Conservation (phyloP, 2,888 invertebrate genomes). For the Clistopyga incitator region DNA sequence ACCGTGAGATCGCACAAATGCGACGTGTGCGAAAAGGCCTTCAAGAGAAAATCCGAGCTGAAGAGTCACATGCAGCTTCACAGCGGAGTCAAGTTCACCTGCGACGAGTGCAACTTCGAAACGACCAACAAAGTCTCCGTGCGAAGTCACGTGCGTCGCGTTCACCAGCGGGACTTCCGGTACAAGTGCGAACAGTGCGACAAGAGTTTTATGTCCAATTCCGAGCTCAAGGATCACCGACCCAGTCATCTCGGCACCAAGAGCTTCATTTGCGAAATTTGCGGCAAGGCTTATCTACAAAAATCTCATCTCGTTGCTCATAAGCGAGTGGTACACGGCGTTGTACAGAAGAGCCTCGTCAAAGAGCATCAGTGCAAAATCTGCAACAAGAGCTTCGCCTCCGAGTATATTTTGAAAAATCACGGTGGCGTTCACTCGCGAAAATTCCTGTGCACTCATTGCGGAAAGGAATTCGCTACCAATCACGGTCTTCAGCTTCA, state of each 20-base stretch:
- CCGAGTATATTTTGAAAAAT: conserved; percentile 62
- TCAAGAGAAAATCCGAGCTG: conserved; percentile 68
- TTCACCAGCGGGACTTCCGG: conserved; percentile 60
- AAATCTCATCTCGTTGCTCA: conserved; percentile 55
- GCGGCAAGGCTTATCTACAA: conserved; percentile 69
- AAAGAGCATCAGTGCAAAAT: conserved; percentile 62
- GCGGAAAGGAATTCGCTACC: conserved; percentile 66
- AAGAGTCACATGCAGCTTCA: conserved; percentile 71
- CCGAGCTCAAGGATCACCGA: conserved; percentile 68
- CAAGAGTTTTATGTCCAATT: conserved; percentile 66
- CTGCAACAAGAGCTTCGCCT: conserved; percentile 66
- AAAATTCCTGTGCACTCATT: conserved; percentile 70
- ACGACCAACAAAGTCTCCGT: conserved; percentile 64
- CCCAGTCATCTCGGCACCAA: conserved; percentile 56
- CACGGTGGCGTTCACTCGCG: conserved; percentile 69
- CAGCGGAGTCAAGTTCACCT: conserved; percentile 62
- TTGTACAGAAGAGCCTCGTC: conserved; percentile 64
- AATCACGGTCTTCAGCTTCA: conserved; percentile 63
- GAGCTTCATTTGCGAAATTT: conserved; percentile 71
- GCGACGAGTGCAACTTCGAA: conserved; percentile 59
- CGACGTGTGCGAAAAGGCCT: conserved; percentile 63
- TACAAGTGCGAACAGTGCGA: conserved; percentile 68
- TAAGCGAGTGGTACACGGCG: conserved; percentile 61
- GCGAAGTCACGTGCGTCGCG: conserved; percentile 64
- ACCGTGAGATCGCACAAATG: conserved; percentile 60